Conservation (phyloP, 2,888 invertebrate species). For the Agapostemon virescens region DNA sequence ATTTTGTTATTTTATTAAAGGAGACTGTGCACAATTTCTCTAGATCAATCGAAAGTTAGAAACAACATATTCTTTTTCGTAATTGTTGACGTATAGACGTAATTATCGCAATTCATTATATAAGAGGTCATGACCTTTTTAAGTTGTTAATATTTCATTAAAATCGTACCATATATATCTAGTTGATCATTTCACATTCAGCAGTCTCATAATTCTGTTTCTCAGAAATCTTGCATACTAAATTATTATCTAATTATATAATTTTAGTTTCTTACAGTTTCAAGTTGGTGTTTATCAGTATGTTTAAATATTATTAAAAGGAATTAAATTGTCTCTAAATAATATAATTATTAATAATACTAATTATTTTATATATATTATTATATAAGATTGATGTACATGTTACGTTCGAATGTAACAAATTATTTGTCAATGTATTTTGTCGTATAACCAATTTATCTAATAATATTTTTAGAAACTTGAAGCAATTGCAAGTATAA, state of each 20-base stretch:
- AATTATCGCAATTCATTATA: slow-evolving; percentile 42
- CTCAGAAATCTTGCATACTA: neutral
- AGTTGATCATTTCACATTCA: neutral
- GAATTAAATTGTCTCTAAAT: neutral
- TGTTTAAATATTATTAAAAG: neutral
- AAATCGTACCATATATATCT: neutral
- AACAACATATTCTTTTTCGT: neutral
- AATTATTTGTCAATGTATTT: neutral
- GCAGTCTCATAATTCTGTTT: neutral
- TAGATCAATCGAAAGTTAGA: neutral
- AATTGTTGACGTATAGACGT: slow-evolving; percentile 23
- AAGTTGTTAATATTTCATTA: neutral
- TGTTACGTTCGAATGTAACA: neutral
- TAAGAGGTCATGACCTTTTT: slow-evolving; percentile 49
- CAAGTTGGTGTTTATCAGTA: neutral
- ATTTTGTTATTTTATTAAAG: neutral
- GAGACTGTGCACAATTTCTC: neutral
- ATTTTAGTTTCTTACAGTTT: neutral
- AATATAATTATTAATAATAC: neutral
- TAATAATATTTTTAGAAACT: slow-evolving; percentile 27
- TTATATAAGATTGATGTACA: neutral
- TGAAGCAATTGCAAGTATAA: slow-evolving; percentile 17
- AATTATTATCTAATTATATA: neutral
- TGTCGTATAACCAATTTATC: neutral
- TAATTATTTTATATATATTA: neutral